Evolutionary conservation across 92 coral and sea anemone species (phyloP).

Genomic region (Siderastrea siderea): DNA sequence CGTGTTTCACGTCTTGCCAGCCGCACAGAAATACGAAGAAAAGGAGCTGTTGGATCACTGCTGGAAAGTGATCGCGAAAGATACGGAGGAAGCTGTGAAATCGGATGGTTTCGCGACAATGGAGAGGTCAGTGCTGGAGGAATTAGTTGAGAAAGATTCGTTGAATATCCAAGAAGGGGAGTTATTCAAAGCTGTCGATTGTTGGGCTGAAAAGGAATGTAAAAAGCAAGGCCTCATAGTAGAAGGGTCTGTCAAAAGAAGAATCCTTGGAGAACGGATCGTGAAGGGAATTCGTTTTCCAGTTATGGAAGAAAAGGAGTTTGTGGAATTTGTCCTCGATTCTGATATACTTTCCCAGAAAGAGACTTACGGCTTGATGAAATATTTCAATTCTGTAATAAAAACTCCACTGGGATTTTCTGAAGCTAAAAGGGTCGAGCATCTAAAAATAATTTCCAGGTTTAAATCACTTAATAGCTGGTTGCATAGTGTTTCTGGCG

Average conservation of each 20-base stretch:
- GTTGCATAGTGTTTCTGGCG: neutral
- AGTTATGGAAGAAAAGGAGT: neutral
- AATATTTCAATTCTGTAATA: neutral
- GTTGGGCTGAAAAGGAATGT: neutral
- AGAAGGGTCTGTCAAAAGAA: neutral
- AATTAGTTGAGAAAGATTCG: neutral
- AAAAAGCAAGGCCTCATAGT: neutral
- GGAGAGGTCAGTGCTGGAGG: neutral
- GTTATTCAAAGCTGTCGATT: neutral
- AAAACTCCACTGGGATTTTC: neutral
- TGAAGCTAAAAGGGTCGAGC: neutral
- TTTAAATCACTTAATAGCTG: neutral
- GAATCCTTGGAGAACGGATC: neutral
- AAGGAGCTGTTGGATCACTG: too few relatives aligned
- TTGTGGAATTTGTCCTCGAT: neutral
- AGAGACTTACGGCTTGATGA: neutral
- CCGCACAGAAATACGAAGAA: too few relatives aligned
- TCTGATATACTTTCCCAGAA: neutral
- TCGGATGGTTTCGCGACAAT: neutral
- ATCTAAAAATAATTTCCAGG: neutral
- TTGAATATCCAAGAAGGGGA: neutral
- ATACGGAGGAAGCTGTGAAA: neutral
- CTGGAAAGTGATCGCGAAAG: too few relatives aligned
- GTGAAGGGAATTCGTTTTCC: neutral
- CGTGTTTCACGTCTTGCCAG: too few relatives aligned